Base-by-base conservation (phyloP, 2,113 vertebrate species). In the Chamaea fasciata region DNA sequence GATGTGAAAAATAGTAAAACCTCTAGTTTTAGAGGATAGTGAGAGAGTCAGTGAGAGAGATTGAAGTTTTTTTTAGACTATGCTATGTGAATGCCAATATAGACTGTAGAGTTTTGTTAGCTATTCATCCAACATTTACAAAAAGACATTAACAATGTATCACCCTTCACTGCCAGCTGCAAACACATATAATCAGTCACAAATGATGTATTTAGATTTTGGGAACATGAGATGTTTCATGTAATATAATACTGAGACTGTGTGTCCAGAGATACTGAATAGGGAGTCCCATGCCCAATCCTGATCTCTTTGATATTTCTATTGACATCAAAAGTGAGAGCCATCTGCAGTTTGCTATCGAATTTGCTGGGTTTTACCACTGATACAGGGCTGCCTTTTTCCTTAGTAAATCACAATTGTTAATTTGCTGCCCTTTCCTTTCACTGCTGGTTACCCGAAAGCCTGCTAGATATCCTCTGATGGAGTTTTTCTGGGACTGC, bases 151-250 rank as follows among this genome's bases (percentile, higher is more conserved):
- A 98, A 97, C 92, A 96, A 84, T 97, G 87, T 96, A 97, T 97
- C 94, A 97, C 63, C 91, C 87, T 97, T 95, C 84, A 70, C 83
- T 96, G 85, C 95, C 96, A 98, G 95, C 94, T 97, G 95, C 94
- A 97, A 96, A 94, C 74, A 85, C 73, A 90, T 97, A 96, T 96
- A 95, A 95, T 96, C 96, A 97, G 97, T 97, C 96, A 95, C 95
- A 97, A 97, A 97, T 97, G 96, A 97, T 95, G 94, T 91, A 96
- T 98, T 98, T 97, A 97, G 89, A 96, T 92, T 97, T 97, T 75
- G 95, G 96, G 97, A 97, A 89, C 89, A 73, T 16, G 69, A 96
- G 96, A 87, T 42, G 13, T 75, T 96, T 95, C 96, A 96, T 97
- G 93, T 96, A 97, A 96, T 97, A 94, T 94, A 97, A 96, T 97